Percentiles rank a stretch among this genome's conserved stretches.
Evolutionary conservation across 2,113 vertebrate genomes (phyloP).

Genomic region (Heteronetta atricapilla): DNA sequence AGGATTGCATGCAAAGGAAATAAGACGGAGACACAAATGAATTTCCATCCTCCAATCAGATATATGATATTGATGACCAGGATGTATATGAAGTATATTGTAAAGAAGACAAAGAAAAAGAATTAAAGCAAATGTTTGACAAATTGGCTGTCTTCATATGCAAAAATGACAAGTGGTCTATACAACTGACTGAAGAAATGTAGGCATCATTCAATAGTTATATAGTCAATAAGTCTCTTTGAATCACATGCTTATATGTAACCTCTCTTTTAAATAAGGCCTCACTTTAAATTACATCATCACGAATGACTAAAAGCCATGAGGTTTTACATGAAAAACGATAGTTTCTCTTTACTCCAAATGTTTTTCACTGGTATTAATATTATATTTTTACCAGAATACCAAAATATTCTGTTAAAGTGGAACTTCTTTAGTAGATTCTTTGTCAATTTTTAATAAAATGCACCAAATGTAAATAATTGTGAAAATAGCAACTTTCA

Average conservation of each 20-base stretch:
- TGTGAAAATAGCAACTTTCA: neutral
- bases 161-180: conserved; percentile 65
- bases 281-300: conserved; percentile 64
- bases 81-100: conserved; percentile 71
- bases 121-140: conserved; percentile 78
- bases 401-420: neutral
- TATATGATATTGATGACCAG: conserved; percentile 86
- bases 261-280: conserved; percentile 50
- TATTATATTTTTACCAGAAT: conserved; percentile 16
- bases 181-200: conserved; percentile 61
- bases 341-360: conserved; percentile 18
- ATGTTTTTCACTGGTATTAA: neutral
- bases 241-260: conserved; percentile 58
- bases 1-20: conserved; percentile 79
- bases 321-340: conserved; percentile 32
- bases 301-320: conserved; percentile 21
- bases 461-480: neutral
- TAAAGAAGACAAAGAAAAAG: conserved; percentile 66
- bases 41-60: conserved; percentile 82
- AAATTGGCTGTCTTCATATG: conserved; percentile 76
- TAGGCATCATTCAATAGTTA: conserved; percentile 72
- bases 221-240: conserved; percentile 69
- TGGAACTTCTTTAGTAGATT: neutral
- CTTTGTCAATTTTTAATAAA: neutral
- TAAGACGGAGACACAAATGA: conserved; percentile 75